Conservation (phyloP, 2,797 vertebrate genomes). For the Sebastes oblongus region DNA sequence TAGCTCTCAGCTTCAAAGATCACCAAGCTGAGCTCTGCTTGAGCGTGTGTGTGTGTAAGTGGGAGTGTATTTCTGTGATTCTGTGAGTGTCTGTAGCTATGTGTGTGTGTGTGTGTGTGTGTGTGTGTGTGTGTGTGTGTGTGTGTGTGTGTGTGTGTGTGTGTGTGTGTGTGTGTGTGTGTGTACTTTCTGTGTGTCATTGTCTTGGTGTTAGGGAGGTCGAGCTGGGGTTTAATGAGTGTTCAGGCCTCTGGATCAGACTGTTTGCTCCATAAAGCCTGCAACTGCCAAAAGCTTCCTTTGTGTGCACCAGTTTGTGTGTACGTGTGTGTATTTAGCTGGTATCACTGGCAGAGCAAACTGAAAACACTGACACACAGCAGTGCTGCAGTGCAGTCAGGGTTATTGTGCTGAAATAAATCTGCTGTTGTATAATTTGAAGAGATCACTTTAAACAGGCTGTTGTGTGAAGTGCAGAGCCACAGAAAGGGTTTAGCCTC, state of each 20-base stretch:
- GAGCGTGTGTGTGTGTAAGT: not conserved
- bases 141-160: not conserved
- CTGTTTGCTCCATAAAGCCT: slow-evolving; percentile 43
- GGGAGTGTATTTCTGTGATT: not conserved
- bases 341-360: slow-evolving; percentile 12
- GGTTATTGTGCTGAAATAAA: slow-evolving; percentile 50
- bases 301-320: not conserved
- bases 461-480: slow-evolving; percentile 47
- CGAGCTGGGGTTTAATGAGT: slow-evolving; percentile 43
- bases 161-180: not conserved
- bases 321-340: slow-evolving; percentile 9
- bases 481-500: slow-evolving; percentile 31
- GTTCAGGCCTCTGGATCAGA: slow-evolving; percentile 38
- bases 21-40: slow-evolving; percentile 30
- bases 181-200: not conserved
- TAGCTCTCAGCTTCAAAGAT: slow-evolving; percentile 44
- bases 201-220: slow-evolving; percentile 9
- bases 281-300: slow-evolving; percentile 39
- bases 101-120: not conserved
- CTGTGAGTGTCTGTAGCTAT: not conserved
- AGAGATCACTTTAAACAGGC: slow-evolving; percentile 47
- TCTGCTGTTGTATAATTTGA: slow-evolving; percentile 52
- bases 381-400: slow-evolving; percentile 4
- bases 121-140: not conserved
- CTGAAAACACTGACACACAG: not conserved